Conservation (phyloP, 2,113 vertebrate species). For the Dolichallabes microphthalmus region DNA sequence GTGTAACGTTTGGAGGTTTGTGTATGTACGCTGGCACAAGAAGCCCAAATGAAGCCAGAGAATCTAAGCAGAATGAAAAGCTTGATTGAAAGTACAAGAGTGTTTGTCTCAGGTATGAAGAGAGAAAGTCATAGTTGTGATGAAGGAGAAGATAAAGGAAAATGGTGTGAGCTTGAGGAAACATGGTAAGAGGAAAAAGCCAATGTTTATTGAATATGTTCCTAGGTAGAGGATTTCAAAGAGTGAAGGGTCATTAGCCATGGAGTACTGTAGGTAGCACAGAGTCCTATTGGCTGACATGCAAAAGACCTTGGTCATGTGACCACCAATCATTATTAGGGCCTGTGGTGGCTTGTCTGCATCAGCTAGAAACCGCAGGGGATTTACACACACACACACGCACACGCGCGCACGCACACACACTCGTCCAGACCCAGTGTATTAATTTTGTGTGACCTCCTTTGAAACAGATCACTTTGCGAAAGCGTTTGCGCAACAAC, state of each 20-base stretch:
- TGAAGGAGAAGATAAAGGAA: neutral
- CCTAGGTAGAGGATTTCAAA: neutral
- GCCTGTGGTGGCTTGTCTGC: conserved; percentile 51
- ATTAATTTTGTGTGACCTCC: conserved; percentile 13
- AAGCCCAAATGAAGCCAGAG: neutral
- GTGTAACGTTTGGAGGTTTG: neutral
- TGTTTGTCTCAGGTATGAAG: neutral
- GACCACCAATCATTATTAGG: conserved; percentile 41
- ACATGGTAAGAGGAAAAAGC: neutral
- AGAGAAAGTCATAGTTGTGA: neutral
- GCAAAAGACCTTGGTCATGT: conserved; percentile 34
- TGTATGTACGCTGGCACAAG: neutral
- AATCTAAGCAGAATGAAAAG: neutral
- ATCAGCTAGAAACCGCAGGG: conserved; percentile 36
- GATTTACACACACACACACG: conserved; percentile 3
- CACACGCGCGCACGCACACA: conserved; percentile 2
- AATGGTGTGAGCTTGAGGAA: neutral
- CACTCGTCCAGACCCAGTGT: neutral
- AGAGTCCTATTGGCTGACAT: conserved; percentile 14
- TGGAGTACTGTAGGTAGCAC: neutral
- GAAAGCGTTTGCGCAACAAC: neutral
- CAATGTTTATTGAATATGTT: conserved; percentile 2
- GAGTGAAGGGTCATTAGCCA: neutral
- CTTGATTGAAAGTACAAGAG: neutral
- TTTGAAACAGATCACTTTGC: conserved; percentile 10